Evolutionary conservation across 2,888 invertebrate genomes (phyloP).

Genomic region (Dendrolimus houi): DNA sequence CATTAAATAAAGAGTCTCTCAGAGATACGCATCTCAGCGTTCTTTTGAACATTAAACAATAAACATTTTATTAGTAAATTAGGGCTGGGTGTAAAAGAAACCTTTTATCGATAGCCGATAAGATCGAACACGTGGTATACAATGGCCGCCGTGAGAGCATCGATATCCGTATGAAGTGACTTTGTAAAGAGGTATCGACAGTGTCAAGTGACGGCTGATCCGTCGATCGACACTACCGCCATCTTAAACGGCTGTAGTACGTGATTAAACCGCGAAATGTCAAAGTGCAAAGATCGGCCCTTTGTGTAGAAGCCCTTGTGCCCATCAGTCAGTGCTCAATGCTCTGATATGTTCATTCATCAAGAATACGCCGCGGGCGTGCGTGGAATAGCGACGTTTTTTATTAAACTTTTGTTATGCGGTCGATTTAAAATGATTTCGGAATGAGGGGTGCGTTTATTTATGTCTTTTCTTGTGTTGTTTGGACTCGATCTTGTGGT

Average conservation of each 20-base stretch:
- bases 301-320: slow-evolving; percentile 36
- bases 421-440: background rate
- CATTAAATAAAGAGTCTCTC: background rate
- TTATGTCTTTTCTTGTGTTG: slow-evolving; percentile 1
- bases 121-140: slow-evolving; percentile 22
- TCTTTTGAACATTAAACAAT: slow-evolving; percentile 3
- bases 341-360: slow-evolving; percentile 60
- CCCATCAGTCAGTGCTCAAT: slow-evolving; percentile 51
- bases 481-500: background rate
- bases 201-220: slow-evolving; percentile 61
- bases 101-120: slow-evolving; percentile 7
- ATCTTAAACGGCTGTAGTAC: slow-evolving; percentile 49
- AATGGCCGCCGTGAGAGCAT: slow-evolving; percentile 25
- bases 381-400: slow-evolving; percentile 21
- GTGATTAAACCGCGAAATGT: slow-evolving; percentile 75
- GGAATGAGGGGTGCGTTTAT: slow-evolving; percentile 1
- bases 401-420: slow-evolving; percentile 14
- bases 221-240: slow-evolving; percentile 41
- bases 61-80: slow-evolving; percentile 8
- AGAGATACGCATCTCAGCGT: background rate
- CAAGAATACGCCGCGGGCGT: slow-evolving; percentile 49
- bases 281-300: slow-evolving; percentile 73
- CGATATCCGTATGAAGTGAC: slow-evolving; percentile 20
- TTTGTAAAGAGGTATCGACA: slow-evolving; percentile 53
- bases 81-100: slow-evolving; percentile 1